Percentiles rank a stretch among this genome's conserved stretches.
Evolutionary conservation across 92 coral and sea anemone genomes (phyloP).

Genomic region (Porites evermanni): DNA sequence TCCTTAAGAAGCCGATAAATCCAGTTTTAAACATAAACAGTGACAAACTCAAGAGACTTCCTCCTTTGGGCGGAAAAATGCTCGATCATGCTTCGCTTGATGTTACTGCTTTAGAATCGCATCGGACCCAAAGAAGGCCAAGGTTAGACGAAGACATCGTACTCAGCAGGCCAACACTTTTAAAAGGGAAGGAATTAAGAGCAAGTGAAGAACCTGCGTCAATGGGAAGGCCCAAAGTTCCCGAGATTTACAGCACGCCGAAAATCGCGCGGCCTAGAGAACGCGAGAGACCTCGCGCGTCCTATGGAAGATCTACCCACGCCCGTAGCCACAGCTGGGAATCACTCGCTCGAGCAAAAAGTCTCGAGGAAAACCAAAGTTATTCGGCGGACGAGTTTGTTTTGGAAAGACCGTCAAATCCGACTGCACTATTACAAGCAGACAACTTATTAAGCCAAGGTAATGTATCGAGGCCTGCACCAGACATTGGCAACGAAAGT

Average conservation of each 20-base stretch:
- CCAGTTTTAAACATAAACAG: conserved; percentile 84
- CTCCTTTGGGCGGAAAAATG: conserved; percentile 71
- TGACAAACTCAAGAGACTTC: conserved; percentile 80
- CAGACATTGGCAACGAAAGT: conserved; percentile 40
- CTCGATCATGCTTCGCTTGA: conserved; percentile 65
- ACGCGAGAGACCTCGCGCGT: conserved; percentile 82
- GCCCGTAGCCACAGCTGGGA: conserved; percentile 9
- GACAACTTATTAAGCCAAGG: conserved; percentile 1
- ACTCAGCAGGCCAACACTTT: conserved; percentile 73
- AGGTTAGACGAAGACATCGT: conserved; percentile 59
- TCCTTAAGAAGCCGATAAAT: conserved; percentile 81
- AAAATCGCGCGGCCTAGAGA: conserved; percentile 80
- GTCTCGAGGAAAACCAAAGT: conserved; percentile 5
- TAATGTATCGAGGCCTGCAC: conserved; percentile 18
- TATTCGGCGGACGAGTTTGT: conserved; percentile 4
- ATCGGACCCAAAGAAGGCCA: conserved; percentile 57
- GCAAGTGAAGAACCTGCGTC: conserved; percentile 59
- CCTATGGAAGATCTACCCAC: conserved; percentile 67
- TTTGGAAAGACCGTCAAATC: conserved; percentile 49
- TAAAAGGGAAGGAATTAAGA: conserved; percentile 68
- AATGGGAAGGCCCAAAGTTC: conserved; percentile 66
- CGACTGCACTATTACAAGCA: conserved; percentile 20
- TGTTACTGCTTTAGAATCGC: conserved; percentile 52
- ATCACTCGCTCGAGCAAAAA: neutral
- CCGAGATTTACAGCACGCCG: conserved; percentile 85